Evolutionary conservation across 64 coral and sea anemone species (phyloP).

Genomic region (Acropora tenuis): DNA sequence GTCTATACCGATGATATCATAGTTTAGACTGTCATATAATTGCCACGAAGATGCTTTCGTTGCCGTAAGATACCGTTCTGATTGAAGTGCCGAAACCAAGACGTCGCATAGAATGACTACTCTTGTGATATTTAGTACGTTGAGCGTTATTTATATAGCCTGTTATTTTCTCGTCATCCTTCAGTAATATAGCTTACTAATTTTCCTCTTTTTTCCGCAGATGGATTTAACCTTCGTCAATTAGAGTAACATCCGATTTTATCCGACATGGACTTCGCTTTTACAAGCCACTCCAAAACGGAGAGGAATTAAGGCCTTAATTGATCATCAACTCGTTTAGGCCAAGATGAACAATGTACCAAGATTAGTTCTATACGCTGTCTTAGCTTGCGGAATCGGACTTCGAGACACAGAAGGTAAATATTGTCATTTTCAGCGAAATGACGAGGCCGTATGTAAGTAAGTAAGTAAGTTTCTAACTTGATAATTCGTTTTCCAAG

Average conservation of each 20-base stretch:
- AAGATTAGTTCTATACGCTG: not conserved
- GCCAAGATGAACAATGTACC: not conserved
- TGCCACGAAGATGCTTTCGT: not conserved
- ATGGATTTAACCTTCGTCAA: not conserved
- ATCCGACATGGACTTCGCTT: not conserved
- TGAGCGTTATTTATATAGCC: too few species aligned
- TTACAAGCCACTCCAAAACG: not conserved
- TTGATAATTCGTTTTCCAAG: too few species aligned
- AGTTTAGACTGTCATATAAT: not conserved
- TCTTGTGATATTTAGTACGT: too few species aligned
- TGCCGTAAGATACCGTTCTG: not conserved
- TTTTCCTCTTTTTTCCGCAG: not conserved
- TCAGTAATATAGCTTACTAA: too few species aligned
- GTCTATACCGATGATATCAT: not conserved
- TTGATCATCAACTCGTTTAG: too few species aligned
- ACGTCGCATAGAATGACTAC: too few species aligned
- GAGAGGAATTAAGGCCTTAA: too few species aligned
- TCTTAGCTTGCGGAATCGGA: not conserved
- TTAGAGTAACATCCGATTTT: not conserved
- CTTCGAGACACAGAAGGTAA: not conserved
- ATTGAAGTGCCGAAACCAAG: too few species aligned
- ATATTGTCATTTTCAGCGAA: not conserved
- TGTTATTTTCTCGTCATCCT: too few species aligned
- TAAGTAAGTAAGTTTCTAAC: too few species aligned
- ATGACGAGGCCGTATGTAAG: not conserved